These are phyloP conservation scores for Netelia fuscicornis DNA, from an alignment of 2,888 invertebrate genomes.

Conservation along the genomic window DNA sequence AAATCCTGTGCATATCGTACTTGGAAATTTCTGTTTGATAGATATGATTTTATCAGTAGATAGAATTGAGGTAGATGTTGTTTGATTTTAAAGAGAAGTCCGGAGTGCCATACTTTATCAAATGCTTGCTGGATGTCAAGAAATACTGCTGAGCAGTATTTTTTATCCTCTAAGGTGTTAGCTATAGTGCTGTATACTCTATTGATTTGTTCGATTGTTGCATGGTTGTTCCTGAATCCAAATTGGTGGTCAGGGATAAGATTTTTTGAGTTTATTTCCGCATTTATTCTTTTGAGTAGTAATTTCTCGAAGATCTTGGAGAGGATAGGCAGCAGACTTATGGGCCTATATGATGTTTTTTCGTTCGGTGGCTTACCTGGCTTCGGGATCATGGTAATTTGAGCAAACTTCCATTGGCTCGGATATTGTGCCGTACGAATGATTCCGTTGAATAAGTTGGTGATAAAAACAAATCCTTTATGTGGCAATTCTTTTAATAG, in stretches of 20 bases:
- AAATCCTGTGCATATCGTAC: slow-evolving; percentile 32
- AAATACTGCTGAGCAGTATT: slow-evolving; percentile 67
- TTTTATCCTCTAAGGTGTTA: slow-evolving; percentile 65
- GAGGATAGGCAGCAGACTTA: no score
- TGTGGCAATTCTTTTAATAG: no score
- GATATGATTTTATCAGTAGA: slow-evolving; percentile 61
- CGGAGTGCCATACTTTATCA: slow-evolving; percentile 72
- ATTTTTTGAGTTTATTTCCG: slow-evolving; percentile 37
- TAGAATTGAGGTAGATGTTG: slow-evolving; percentile 56
- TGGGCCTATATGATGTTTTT: no score
- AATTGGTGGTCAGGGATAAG: slow-evolving; percentile 27
- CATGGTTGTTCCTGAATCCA: slow-evolving; percentile 69
- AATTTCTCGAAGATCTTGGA: slow-evolving; percentile 73
- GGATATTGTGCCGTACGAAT: no score
- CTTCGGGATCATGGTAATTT: no score
- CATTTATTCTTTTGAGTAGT: slow-evolving; percentile 63
- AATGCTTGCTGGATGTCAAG: slow-evolving; percentile 70
- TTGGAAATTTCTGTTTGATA: slow-evolving; percentile 57
- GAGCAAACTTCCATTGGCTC: no score
- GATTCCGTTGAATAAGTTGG: no score
- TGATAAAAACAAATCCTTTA: no score
- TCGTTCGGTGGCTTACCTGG: no score
- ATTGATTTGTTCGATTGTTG: slow-evolving; percentile 71
- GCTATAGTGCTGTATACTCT: slow-evolving; percentile 66
- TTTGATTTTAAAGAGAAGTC: slow-evolving; percentile 68